Evolutionary conservation across 2,888 invertebrate genomes (phyloP).

Genomic region (Drosophila ezoana): DNA sequence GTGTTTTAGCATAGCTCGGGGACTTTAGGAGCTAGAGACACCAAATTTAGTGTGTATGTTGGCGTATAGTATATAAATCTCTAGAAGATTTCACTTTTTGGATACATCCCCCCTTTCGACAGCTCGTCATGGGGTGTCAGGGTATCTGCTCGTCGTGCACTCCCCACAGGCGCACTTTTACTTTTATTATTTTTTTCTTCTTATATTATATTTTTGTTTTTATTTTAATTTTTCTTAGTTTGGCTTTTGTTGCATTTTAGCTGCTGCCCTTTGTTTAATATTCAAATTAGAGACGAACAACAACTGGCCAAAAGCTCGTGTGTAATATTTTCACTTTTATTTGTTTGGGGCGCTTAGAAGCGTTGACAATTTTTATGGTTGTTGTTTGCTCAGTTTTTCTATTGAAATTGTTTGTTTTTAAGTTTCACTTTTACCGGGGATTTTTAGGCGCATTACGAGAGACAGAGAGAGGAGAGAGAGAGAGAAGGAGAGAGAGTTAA

Average conservation of each 20-base stretch:
- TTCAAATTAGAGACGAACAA: constrained; percentile 54
- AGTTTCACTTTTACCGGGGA: constrained; percentile 46
- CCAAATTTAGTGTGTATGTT: too few relatives aligned
- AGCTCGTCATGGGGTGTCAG: too few relatives aligned
- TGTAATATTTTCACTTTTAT: constrained; percentile 60
- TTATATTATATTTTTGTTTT: constrained; percentile 8
- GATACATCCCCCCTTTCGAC: too few relatives aligned
- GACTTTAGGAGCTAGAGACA: too few relatives aligned
- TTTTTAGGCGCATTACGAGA: background rate
- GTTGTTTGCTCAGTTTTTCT: constrained; percentile 28
- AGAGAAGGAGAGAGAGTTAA: background rate
- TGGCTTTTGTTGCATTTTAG: constrained; percentile 24
- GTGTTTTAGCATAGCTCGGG: too few relatives aligned
- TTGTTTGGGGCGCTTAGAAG: constrained; percentile 55
- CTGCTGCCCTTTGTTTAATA: constrained; percentile 43
- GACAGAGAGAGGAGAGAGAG: too few relatives aligned
- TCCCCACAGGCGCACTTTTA: background rate
- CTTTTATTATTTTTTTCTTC: constrained; percentile 15
- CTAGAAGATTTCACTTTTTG: too few relatives aligned
- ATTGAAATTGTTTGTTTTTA: constrained; percentile 27
- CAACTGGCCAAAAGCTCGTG: constrained; percentile 26
- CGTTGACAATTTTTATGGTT: constrained; percentile 51
- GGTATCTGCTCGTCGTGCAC: constrained; percentile 5
- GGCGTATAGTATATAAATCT: too few relatives aligned
- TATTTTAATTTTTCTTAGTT: constrained; percentile 7